Evolutionary conservation across 2,888 invertebrate genomes (phyloP).

Genomic region (Pristionchus arcanus): DNA sequence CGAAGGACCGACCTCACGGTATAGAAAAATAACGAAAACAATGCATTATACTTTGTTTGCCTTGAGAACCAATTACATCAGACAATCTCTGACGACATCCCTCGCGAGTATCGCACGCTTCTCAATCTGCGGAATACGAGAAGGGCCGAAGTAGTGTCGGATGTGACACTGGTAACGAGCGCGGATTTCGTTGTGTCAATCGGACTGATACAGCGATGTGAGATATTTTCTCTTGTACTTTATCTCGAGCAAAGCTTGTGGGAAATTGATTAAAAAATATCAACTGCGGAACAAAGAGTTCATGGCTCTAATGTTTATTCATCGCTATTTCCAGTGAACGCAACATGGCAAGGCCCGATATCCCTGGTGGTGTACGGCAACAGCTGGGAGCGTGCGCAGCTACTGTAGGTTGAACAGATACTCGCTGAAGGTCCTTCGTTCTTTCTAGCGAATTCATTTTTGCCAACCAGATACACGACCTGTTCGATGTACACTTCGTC

Average conservation of each 20-base stretch:
- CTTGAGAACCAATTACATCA: too few species aligned
- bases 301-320: too few species aligned
- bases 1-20: not conserved
- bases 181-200: not conserved
- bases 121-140: not conserved
- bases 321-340: not conserved
- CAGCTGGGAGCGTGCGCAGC: conserved; percentile 13
- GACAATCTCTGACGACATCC: too few species aligned
- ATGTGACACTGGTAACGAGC: not conserved
- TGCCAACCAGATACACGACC: too few species aligned
- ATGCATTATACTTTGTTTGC: too few species aligned
- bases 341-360: not conserved
- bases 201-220: not conserved
- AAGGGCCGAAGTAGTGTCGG: not conserved
- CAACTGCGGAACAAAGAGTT: too few species aligned
- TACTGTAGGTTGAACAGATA: not conserved
- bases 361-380: not conserved
- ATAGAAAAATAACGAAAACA: too few species aligned
- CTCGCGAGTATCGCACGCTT: not conserved
- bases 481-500: too few species aligned
- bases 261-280: too few species aligned
- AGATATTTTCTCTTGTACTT: not conserved
- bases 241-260: too few species aligned
- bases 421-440: too few species aligned
- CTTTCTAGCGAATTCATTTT: too few species aligned